Evolutionary conservation across 1,140 invertebrate species (phyloP).

Genomic region (Zaprionus tsacasi): DNA sequence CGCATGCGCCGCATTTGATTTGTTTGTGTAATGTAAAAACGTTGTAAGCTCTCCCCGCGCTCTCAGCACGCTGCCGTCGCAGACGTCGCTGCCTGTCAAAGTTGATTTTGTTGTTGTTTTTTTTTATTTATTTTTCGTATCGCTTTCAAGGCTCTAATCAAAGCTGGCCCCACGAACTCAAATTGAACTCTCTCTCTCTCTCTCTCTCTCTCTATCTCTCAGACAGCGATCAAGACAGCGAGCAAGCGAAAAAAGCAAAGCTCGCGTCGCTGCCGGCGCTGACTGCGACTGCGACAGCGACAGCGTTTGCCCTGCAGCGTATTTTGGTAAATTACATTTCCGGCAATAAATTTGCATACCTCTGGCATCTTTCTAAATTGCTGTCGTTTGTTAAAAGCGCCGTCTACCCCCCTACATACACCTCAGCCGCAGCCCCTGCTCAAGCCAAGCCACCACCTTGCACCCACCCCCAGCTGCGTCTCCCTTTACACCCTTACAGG

Average conservation of each 20-base stretch:
- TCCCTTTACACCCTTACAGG: background rate
- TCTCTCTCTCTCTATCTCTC: too few relatives aligned
- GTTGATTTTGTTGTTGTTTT: background rate
- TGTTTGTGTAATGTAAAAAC: slow-evolving; percentile 75
- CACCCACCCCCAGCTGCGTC: background rate
- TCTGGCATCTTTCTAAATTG: slow-evolving; percentile 84
- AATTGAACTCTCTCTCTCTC: too few relatives aligned
- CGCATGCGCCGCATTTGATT: slow-evolving; percentile 75
- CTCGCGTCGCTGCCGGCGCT: slow-evolving; percentile 21
- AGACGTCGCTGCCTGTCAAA: slow-evolving; percentile 23
- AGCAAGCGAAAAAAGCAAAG: background rate
- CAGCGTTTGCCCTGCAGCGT: slow-evolving; percentile 66
- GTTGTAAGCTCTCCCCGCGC: slow-evolving; percentile 58
- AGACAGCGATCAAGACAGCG: background rate
- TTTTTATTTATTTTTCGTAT: background rate
- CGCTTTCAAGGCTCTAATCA: slow-evolving; percentile 9
- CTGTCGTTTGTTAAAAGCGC: slow-evolving; percentile 82
- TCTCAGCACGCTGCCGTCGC: slow-evolving; percentile 37
- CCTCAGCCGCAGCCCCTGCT: background rate
- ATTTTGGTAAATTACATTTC: slow-evolving; percentile 84
- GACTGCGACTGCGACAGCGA: background rate
- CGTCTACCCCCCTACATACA: slow-evolving; percentile 30
- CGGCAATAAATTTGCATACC: slow-evolving; percentile 84
- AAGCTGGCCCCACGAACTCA: background rate
- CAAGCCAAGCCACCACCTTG: background rate